Evolutionary conservation across 2,797 vertebrate species (phyloP).

Genomic region (Tapera naevia): DNA sequence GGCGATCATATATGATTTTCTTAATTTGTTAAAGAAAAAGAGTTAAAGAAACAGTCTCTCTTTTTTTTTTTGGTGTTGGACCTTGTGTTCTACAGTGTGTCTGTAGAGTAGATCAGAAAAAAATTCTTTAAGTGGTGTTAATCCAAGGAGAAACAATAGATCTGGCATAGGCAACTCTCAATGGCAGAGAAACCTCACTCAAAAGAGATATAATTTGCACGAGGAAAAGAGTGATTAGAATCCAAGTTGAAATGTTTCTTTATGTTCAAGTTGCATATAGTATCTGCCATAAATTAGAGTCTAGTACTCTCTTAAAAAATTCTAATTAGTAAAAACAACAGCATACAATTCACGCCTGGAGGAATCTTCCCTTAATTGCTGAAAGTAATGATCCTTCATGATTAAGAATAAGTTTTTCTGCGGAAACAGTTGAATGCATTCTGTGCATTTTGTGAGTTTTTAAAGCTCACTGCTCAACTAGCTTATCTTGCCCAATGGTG

Average conservation of each 20-base stretch:
- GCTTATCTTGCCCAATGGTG: not conserved
- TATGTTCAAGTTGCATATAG: not conserved
- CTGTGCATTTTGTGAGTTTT: not conserved
- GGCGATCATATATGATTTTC: too few species aligned
- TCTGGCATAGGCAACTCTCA: not conserved
- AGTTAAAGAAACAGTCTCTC: too few species aligned
- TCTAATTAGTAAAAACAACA: constrained; percentile 4
- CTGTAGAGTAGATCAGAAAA: not conserved
- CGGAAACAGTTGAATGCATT: not conserved
- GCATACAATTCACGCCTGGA: not conserved
- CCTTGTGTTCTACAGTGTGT: not conserved
- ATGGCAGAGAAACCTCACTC: not conserved
- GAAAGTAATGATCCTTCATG: not conserved
- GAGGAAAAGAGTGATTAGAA: not conserved
- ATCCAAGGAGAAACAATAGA: not conserved
- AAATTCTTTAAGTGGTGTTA: not conserved
- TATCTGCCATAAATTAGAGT: not conserved
- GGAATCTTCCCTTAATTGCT: constrained; percentile 17
- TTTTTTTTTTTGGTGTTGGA: too few species aligned
- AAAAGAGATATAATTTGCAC: not conserved
- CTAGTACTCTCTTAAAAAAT: not conserved
- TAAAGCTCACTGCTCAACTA: not conserved
- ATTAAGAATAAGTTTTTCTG: not conserved
- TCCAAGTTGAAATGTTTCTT: not conserved
- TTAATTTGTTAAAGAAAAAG: too few species aligned